Percentiles rank a stretch among this genome's conserved stretches.
Evolutionary conservation across 1,140 invertebrate genomes (phyloP).

Genomic region (Reticulitermes speratus): DNA sequence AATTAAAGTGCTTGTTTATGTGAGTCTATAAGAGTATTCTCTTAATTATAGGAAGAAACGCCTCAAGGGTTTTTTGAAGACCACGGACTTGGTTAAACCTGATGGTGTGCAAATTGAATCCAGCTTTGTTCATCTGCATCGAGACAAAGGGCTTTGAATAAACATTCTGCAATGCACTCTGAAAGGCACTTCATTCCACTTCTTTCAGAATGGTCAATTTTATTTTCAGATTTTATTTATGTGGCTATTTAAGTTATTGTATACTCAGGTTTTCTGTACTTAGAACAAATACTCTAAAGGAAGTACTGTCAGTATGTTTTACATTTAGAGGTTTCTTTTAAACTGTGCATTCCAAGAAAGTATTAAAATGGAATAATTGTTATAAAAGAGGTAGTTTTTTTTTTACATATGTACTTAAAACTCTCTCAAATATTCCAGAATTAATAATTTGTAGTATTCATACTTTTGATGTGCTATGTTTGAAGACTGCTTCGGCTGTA

Average conservation of each 20-base stretch:
- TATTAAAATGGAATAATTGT: too few species aligned
- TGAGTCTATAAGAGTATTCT: conserved; percentile 14
- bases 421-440: too few species aligned
- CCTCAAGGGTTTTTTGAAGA: conserved; percentile 98
- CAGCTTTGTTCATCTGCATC: neutral
- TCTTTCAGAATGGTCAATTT: neutral
- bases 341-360: too few species aligned
- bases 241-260: neutral
- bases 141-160: neutral
- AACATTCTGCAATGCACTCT: neutral
- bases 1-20: too few species aligned
- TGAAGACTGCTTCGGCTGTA: too few species aligned
- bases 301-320: too few species aligned
- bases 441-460: too few species aligned
- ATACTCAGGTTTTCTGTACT: conserved; percentile 13
- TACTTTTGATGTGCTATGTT: too few species aligned
- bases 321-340: too few species aligned
- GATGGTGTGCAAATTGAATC: neutral
- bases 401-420: too few species aligned
- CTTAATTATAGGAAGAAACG: conserved; percentile 91
- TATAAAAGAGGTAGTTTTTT: too few species aligned
- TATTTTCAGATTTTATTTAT: neutral
- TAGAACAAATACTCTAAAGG: neutral
- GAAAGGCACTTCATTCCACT: neutral
- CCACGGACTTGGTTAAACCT: conserved; percentile 87